These are phyloP conservation scores for Montifringilla adamsi DNA, from an alignment of 2,113 vertebrate species.

Conservation along the genomic window DNA sequence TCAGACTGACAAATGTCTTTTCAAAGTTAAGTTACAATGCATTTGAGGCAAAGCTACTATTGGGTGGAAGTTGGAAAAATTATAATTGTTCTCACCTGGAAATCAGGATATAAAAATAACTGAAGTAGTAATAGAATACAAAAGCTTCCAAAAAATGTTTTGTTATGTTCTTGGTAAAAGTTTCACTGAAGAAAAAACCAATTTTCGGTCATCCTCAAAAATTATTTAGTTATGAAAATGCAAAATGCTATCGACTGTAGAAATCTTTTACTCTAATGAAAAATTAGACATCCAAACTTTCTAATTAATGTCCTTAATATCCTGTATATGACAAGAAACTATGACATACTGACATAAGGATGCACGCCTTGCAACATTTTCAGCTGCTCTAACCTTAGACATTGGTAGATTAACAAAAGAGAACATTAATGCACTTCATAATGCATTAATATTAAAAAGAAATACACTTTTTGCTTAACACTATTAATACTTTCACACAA, in stretches of 20 bases:
- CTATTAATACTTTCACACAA: background rate
- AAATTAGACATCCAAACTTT: background rate
- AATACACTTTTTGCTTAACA: background rate
- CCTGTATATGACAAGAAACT: background rate
- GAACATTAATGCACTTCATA: background rate
- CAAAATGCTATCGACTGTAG: background rate
- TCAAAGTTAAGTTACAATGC: background rate
- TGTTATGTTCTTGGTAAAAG: background rate
- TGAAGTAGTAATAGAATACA: background rate
- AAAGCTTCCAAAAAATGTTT: background rate
- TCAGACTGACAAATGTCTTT: background rate
- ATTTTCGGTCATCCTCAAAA: background rate
- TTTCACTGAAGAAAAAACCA: background rate
- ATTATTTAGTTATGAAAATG: background rate
- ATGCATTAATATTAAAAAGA: background rate
- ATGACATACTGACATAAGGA: background rate
- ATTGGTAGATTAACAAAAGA: background rate
- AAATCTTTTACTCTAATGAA: background rate
- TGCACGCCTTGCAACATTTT: background rate
- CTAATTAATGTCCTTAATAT: background rate
- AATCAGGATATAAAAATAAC: background rate
- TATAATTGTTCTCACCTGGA: background rate
- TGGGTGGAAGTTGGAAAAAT: background rate
- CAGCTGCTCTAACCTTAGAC: background rate
- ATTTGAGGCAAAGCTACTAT: background rate